These are phyloP conservation scores for Silurus lanzhouensis DNA, from an alignment of 2,797 vertebrate genomes.

Conservation along the genomic window DNA sequence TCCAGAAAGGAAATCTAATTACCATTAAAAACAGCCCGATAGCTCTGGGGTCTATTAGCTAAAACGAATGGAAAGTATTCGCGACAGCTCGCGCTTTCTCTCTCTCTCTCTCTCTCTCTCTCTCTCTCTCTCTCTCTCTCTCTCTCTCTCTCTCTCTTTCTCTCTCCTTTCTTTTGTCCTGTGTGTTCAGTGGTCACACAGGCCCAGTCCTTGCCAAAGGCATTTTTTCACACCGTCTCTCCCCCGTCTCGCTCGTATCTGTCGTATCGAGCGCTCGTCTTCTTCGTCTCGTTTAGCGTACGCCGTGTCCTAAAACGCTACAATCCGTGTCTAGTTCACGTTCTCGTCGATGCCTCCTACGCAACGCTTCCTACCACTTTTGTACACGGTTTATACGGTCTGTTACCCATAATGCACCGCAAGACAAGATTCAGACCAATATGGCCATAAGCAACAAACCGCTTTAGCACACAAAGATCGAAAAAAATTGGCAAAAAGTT, in stretches of 20 bases:
- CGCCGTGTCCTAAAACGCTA: slow-evolving; percentile 13
- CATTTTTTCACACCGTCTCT: slow-evolving; percentile 56
- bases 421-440: not conserved
- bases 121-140: slow-evolving; percentile 16
- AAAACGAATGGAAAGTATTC: slow-evolving; percentile 60
- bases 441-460: not conserved
- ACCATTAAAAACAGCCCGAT: slow-evolving; percentile 65
- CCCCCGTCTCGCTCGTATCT: slow-evolving; percentile 43
- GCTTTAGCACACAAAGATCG: not conserved
- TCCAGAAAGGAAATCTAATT: slow-evolving; percentile 71
- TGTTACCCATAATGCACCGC: not conserved
- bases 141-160: too few relatives aligned
- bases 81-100: slow-evolving; percentile 39
- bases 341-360: not conserved
- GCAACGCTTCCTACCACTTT: not conserved
- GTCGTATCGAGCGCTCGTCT: not conserved
- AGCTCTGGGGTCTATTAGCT: slow-evolving; percentile 66
- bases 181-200: slow-evolving; percentile 52
- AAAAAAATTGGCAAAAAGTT: not conserved
- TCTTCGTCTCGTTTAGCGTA: not conserved
- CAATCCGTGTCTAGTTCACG: not conserved
- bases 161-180: slow-evolving; percentile 8
- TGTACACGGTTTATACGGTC: not conserved
- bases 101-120: slow-evolving; percentile 15
- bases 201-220: slow-evolving; percentile 64